Base-by-base conservation (phyloP, 2,888 invertebrate species). In the Catocala fraxini region DNA sequence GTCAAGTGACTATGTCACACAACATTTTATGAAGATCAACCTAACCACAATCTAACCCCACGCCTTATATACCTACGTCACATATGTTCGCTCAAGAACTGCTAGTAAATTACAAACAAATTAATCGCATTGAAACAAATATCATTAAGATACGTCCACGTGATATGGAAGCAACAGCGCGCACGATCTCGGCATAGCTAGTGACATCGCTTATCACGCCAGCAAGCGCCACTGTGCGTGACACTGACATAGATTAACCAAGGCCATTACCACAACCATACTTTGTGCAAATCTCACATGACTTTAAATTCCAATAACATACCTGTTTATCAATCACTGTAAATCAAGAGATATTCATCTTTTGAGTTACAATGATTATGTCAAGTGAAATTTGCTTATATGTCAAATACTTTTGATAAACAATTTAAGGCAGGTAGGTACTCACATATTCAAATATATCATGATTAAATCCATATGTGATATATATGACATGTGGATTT, bases 211-310 rank as follows among this genome's bases (percentile, higher is more conserved):
- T 70, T 74, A 80, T 76, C 75, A 78, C 71, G 66, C 59, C 65
- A 75, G 49, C 65, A 62, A 75, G 70, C 75, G 70, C 72, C 75
- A 76, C 77, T 65, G 75, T 79, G 73, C 74, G 68, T 84, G 81
- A 80, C 86, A 85, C 66, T 86, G 85, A 82, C 86, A 84, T 75
- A 76, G 59, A 76, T 76, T 64, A 63, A 57, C 68, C 81, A 83
- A 84, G 83, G 86, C 66, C 82, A 79, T 70, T 78, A 68, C 59
- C 72, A 75, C 71, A 67, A 60, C 56, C 65, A 77, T 57, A 56
- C 54, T 70, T 61, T 62, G 65, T 65, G 68, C 65, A 70, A 79
- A 75, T 69, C 70, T 81, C 80, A 81, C 79, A 75, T 81, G 75
- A 76, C 69, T 63, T 55, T 25, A 56, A 54, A 47, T 52, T 60